These are phyloP conservation scores for Patella caerulea DNA, from an alignment of 2,888 invertebrate genomes.

Conservation along the genomic window DNA sequence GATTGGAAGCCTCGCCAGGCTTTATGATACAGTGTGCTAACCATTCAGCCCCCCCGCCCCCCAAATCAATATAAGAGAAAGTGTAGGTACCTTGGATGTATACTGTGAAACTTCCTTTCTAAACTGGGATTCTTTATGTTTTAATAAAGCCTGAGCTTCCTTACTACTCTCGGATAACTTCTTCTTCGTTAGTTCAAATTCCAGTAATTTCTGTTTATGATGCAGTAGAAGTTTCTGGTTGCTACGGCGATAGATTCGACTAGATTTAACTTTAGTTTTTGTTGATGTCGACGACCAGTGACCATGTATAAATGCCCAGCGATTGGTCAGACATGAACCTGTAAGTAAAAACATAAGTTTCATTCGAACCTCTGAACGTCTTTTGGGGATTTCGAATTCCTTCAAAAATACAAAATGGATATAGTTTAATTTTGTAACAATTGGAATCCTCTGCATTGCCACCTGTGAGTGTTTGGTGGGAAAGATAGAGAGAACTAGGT, in stretches of 20 bases:
- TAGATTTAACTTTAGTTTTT: conserved; percentile 49
- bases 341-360: conserved; percentile 15
- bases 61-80: neutral
- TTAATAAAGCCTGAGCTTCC: conserved; percentile 64
- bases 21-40: too few relatives aligned
- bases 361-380: neutral
- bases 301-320: conserved; percentile 94
- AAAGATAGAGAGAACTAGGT: too few relatives aligned
- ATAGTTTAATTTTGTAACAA: too few relatives aligned
- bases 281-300: conserved; percentile 75
- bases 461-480: too few relatives aligned
- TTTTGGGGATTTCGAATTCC: too few relatives aligned
- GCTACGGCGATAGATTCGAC: conserved; percentile 63
- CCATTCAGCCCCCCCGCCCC: too few relatives aligned
- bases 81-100: conserved; percentile 73
- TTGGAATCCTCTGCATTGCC: too few relatives aligned
- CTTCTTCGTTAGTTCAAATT: conserved; percentile 76
- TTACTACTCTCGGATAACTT: conserved; percentile 43
- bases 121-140: conserved; percentile 76
- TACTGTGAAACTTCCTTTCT: conserved; percentile 78
- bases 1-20: too few relatives aligned
- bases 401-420: too few relatives aligned
- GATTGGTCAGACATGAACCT: conserved; percentile 70
- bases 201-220: conserved; percentile 79
- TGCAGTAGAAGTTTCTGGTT: conserved; percentile 82